Percentiles rank a stretch among this genome's conserved stretches.
phyloP scores from a whole-genome alignment of 2,888 invertebrate species.

The Lasiommata megera region DNA sequence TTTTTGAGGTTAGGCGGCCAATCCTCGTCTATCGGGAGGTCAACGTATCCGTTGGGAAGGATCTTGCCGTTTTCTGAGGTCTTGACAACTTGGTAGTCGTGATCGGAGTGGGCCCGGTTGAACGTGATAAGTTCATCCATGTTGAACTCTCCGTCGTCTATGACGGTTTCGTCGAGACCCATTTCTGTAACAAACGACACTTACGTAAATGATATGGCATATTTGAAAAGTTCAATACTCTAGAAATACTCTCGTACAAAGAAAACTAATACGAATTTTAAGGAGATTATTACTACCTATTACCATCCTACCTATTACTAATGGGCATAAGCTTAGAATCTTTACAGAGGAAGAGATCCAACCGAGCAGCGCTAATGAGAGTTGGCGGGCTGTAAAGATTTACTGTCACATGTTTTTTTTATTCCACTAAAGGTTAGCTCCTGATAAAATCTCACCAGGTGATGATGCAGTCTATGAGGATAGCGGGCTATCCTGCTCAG shows the following conservation, averaged over 20 bases:
- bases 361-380: too few species aligned
- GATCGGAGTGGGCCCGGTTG: conserved; percentile 71
- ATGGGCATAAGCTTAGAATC: too few species aligned
- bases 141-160: conserved; percentile 81
- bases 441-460: too few species aligned
- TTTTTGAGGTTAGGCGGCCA: conserved; percentile 80
- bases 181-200: conserved; percentile 52
- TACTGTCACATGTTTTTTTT: too few species aligned
- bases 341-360: too few species aligned
- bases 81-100: conserved; percentile 74
- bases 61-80: conserved; percentile 47
- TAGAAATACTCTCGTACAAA: not conserved
- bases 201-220: too few species aligned
- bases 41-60: conserved; percentile 71
- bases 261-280: not conserved
- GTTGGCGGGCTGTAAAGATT: too few species aligned
- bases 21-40: conserved; percentile 81
- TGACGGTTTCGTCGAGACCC: conserved; percentile 69
- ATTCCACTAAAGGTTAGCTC: too few species aligned
- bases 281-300: too few species aligned
- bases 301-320: too few species aligned
- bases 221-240: not conserved
- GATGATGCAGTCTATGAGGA: too few species aligned
- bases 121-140: conserved; percentile 83
- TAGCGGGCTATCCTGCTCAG: too few species aligned